phyloP scores from a whole-genome alignment of 1,140 invertebrate genomes.

The Telenomus remus region DNA sequence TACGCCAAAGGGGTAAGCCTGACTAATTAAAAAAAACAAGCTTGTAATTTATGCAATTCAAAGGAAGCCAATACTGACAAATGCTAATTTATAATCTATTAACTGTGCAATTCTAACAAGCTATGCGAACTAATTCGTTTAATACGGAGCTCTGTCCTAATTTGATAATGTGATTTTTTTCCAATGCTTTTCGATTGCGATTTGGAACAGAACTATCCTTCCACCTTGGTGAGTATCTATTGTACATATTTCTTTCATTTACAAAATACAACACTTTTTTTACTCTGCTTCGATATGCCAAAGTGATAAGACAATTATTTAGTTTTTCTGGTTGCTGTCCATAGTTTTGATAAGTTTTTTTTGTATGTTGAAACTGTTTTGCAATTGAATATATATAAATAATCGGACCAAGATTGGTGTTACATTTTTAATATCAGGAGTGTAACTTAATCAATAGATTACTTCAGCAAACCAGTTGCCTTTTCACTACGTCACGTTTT shows the following conservation, averaged over 20 bases:
- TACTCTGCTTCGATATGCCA: too few species aligned
- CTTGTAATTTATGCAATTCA: constrained; percentile 1
- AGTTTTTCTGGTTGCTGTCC: too few species aligned
- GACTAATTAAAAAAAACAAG: constrained; percentile 5
- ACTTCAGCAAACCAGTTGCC: too few species aligned
- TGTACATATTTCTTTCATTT: constrained; percentile 20
- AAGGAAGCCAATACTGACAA: too few species aligned
- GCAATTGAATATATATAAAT: too few species aligned
- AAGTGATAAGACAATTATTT: too few species aligned
- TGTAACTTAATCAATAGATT: too few species aligned
- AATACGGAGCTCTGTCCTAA: constrained; percentile 41
- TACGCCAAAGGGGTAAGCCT: constrained; percentile 90
- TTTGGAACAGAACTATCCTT: constrained; percentile 80
- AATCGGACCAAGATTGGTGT: too few species aligned
- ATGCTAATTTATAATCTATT: constrained; percentile 6
- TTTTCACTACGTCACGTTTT: too few species aligned
- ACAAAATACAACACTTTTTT: neutral
- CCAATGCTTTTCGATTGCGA: constrained; percentile 67
- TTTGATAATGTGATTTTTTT: constrained; percentile 56
- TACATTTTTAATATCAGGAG: too few species aligned
- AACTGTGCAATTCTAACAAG: constrained; percentile 25
- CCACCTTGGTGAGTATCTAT: constrained; percentile 78
- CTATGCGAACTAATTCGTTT: constrained; percentile 25
- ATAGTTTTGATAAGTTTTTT: too few species aligned
- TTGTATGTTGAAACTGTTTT: too few species aligned